Percentiles rank a stretch among this genome's conserved stretches.
These are phyloP conservation scores for Heterocephalus glaber DNA, from an alignment of 2,113 vertebrate genomes.

Conservation along the genomic window DNA sequence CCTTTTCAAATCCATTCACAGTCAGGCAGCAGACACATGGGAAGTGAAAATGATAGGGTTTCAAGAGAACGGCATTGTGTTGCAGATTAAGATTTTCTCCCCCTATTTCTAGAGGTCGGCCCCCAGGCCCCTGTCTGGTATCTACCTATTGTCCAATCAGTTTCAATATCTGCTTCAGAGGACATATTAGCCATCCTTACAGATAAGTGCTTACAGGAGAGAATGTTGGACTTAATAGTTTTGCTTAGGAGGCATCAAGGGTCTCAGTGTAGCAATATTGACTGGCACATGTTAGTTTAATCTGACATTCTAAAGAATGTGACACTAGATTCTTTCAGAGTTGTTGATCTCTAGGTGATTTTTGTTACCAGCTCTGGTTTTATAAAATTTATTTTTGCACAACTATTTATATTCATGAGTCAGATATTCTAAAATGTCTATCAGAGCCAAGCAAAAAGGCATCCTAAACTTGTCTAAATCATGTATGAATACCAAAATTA, in stretches of 20 bases:
- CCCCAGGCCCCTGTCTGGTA: slow-evolving; percentile 93
- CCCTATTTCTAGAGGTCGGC: slow-evolving; percentile 96
- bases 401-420: slow-evolving; percentile 89
- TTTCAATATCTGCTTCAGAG: slow-evolving; percentile 96
- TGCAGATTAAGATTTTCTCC: slow-evolving; percentile 99
- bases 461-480: slow-evolving; percentile 68
- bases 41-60: slow-evolving; percentile 99
- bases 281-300: slow-evolving; percentile 94
- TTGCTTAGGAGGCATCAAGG: slow-evolving; percentile 93
- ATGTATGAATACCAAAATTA: slow-evolving; percentile 74
- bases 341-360: slow-evolving; percentile 86
- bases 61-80: slow-evolving; percentile 98
- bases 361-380: slow-evolving; percentile 85
- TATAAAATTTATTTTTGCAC: slow-evolving; percentile 86
- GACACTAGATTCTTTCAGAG: slow-evolving; percentile 86
- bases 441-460: slow-evolving; percentile 76
- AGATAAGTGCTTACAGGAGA: slow-evolving; percentile 95
- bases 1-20: slow-evolving; percentile 96
- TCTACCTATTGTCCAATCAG: slow-evolving; percentile 97
- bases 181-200: slow-evolving; percentile 95
- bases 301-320: slow-evolving; percentile 92
- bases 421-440: slow-evolving; percentile 83
- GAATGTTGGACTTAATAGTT: slow-evolving; percentile 99
- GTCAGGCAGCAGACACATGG: slow-evolving; percentile 93
- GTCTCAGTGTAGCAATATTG: slow-evolving; percentile 97